Conservation (phyloP, 2,797 vertebrate genomes). For the Pteronotus mesoamericanus region DNA sequence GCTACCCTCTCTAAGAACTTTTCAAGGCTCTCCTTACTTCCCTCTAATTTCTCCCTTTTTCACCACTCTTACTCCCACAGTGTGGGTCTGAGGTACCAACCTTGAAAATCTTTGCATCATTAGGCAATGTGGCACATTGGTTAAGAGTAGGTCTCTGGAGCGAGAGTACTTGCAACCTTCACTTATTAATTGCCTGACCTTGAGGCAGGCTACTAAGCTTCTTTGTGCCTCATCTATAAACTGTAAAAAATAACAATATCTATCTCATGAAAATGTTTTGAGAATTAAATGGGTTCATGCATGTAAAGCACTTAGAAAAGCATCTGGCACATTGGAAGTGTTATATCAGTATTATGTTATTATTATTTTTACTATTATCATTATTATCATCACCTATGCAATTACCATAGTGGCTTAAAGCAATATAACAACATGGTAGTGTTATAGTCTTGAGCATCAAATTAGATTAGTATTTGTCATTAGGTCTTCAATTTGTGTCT, state of each 20-base stretch:
- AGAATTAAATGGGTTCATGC: conserved; percentile 32
- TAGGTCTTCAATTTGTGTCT: conserved; percentile 22
- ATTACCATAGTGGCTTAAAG: conserved; percentile 45
- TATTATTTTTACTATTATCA: background rate
- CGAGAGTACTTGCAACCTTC: background rate
- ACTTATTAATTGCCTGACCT: background rate
- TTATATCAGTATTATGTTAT: background rate
- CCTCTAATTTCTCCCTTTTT: background rate
- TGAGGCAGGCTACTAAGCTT: background rate
- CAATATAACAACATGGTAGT: conserved; percentile 46
- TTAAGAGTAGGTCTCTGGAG: background rate
- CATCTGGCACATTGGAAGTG: conserved; percentile 12
- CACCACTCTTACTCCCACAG: background rate
- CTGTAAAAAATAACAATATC: background rate
- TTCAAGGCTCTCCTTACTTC: background rate
- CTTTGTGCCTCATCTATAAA: background rate
- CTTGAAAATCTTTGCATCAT: background rate
- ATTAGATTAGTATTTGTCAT: conserved; percentile 48
- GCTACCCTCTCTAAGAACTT: background rate
- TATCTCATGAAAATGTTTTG: conserved; percentile 17
- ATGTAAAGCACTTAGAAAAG: conserved; percentile 26
- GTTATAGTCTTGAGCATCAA: conserved; percentile 29
- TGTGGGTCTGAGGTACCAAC: background rate
- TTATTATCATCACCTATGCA: conserved; percentile 15
- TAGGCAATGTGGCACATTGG: background rate